phyloP scores from a whole-genome alignment of 2,113 vertebrate species.

The Corythoichthys intestinalis region DNA sequence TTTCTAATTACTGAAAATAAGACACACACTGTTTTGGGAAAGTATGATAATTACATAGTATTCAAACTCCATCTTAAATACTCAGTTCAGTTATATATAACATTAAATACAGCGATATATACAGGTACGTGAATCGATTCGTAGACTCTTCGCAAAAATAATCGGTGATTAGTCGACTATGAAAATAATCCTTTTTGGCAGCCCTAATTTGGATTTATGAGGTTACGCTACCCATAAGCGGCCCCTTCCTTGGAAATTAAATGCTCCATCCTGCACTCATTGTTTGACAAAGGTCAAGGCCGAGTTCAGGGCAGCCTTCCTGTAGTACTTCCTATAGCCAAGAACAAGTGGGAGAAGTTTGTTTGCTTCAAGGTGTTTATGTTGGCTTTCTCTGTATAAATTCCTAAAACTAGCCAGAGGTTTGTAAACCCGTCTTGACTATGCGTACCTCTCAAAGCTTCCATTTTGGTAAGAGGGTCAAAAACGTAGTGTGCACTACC shows the following conservation, averaged over 20 bases:
- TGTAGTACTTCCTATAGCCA: slow-evolving; percentile 18
- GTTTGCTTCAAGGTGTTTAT: background rate
- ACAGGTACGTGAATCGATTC: background rate
- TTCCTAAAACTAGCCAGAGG: slow-evolving; percentile 8
- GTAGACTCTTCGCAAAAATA: background rate
- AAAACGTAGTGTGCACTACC: background rate
- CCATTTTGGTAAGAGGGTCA: background rate
- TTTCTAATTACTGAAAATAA: no score
- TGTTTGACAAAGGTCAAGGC: slow-evolving; percentile 33
- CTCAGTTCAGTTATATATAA: no score
- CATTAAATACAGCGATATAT: no score
- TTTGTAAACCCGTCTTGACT: background rate
- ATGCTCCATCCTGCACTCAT: slow-evolving; percentile 34
- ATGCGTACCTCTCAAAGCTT: background rate
- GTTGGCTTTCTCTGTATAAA: slow-evolving; percentile 13
- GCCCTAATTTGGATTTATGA: background rate
- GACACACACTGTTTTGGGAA: no score
- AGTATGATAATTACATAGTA: no score
- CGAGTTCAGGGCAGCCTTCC: slow-evolving; percentile 20
- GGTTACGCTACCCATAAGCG: slow-evolving; percentile 14
- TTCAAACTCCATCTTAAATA: no score
- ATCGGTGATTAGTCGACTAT: no score
- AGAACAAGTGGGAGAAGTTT: slow-evolving; percentile 32
- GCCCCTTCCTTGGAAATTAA: slow-evolving; percentile 19
- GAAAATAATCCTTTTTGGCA: background rate